Evolutionary conservation across 2,113 vertebrate genomes (phyloP).

Genomic region (Laterallus jamaicensis): DNA sequence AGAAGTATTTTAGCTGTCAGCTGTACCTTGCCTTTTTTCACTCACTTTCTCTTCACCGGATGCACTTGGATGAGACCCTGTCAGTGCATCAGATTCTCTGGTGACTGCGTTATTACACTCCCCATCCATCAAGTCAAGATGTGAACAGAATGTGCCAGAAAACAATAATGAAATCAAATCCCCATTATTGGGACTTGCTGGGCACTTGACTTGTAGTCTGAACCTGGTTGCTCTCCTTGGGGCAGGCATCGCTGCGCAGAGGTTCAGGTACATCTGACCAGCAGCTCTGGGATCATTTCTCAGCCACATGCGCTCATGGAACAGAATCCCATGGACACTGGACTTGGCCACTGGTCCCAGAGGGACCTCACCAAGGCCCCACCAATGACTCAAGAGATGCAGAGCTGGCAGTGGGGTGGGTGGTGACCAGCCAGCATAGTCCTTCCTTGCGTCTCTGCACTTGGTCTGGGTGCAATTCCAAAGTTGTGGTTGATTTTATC

Average conservation of each 20-base stretch:
- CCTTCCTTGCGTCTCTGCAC: not conserved
- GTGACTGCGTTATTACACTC: not conserved
- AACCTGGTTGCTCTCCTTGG: not conserved
- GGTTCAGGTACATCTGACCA: not conserved
- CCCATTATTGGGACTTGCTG: not conserved
- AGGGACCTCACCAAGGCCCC: fast-evolving
- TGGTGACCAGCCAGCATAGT: not conserved
- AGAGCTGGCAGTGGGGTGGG: not conserved
- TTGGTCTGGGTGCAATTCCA: not conserved
- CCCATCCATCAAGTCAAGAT: not conserved
- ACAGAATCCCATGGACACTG: not conserved
- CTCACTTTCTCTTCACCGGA: not conserved
- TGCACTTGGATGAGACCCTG: not conserved
- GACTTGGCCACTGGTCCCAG: fast-evolving
- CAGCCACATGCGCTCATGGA: fast-evolving
- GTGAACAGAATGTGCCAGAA: not conserved
- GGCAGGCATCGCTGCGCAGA: not conserved
- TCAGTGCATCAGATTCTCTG: not conserved
- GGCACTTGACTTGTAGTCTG: fast-evolving
- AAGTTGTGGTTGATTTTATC: not conserved
- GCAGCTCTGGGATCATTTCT: not conserved
- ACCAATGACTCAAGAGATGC: fast-evolving
- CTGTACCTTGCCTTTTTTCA: not conserved
- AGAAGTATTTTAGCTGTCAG: not conserved
- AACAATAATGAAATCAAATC: not conserved